A percentile compares a stretch with the other conserved stretches of the same genome.
phyloP scores from a whole-genome alignment of 2,797 vertebrate genomes.

The Anguilla anguilla region DNA sequence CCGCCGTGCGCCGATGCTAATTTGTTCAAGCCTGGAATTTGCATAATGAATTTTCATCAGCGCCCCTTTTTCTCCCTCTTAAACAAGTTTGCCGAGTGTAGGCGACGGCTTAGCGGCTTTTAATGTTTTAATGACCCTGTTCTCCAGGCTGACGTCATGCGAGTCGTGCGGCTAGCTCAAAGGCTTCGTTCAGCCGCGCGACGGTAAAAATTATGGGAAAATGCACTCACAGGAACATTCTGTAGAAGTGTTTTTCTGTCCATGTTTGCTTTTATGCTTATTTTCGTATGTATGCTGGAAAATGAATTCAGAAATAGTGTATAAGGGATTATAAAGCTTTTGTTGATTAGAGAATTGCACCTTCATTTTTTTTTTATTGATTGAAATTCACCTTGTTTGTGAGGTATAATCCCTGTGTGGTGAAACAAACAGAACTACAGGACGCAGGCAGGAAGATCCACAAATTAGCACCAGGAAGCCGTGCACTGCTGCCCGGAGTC shows the following conservation, averaged over 20 bases:
- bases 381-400: neutral
- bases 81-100: conserved; percentile 66
- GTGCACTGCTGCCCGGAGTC: neutral
- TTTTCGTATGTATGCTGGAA: neutral
- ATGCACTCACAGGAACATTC: neutral
- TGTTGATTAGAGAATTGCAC: neutral
- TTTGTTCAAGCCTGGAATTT: conserved; percentile 79
- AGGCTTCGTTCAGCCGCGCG: neutral
- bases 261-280: neutral
- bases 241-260: neutral
- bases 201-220: neutral
- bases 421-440: neutral
- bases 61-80: conserved; percentile 59
- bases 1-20: conserved; percentile 75
- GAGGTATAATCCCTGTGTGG: neutral
- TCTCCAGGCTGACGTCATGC: conserved; percentile 52
- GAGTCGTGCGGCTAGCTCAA: neutral
- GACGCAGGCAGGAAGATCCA: neutral
- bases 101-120: conserved; percentile 51
- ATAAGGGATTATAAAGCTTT: neutral
- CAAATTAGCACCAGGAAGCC: neutral
- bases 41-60: conserved; percentile 80
- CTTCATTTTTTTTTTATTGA: neutral
- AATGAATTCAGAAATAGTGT: neutral
- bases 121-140: conserved; percentile 47